A percentile compares a stretch with the other conserved stretches of the same genome.
phyloP scores from a whole-genome alignment of 2,113 vertebrate species.

The Oncorhynchus clarkii region DNA sequence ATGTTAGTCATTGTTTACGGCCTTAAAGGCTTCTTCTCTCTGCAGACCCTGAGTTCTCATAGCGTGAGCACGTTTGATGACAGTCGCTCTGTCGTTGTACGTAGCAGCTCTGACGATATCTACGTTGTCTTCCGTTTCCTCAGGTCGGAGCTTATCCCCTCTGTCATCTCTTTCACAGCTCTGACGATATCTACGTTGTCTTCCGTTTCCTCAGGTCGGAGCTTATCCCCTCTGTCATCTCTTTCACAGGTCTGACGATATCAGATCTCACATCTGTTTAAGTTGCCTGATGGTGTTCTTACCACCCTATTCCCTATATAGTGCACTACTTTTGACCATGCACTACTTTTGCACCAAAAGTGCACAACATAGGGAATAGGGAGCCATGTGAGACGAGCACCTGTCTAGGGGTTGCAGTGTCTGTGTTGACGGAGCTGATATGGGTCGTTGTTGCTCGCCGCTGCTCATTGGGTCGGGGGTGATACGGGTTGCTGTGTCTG shows the following conservation, averaged over 20 bases:
- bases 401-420: too few species aligned
- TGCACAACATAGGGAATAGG: not conserved
- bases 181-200: not conserved
- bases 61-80: too few species aligned
- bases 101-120: not conserved
- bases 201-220: not conserved
- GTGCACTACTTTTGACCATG: too few species aligned
- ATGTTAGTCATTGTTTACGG: too few species aligned
- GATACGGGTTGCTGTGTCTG: too few species aligned
- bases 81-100: not conserved
- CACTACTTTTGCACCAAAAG: not conserved
- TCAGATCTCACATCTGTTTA: not conserved
- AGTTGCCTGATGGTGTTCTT: not conserved
- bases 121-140: not conserved
- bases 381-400: too few species aligned
- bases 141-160: not conserved
- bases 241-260: slow-evolving; percentile 10
- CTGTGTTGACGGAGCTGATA: too few species aligned
- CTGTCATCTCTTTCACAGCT: slow-evolving; percentile 6
- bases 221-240: slow-evolving; percentile 3
- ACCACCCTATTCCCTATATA: not conserved
- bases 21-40: too few species aligned
- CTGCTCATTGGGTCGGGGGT: too few species aligned
- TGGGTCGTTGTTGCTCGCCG: too few species aligned
- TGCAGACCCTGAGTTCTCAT: too few species aligned